A percentile compares a stretch with the other conserved stretches of the same genome.
phyloP scores from a whole-genome alignment of 2,797 vertebrate species.

The Capromys pilorides region DNA sequence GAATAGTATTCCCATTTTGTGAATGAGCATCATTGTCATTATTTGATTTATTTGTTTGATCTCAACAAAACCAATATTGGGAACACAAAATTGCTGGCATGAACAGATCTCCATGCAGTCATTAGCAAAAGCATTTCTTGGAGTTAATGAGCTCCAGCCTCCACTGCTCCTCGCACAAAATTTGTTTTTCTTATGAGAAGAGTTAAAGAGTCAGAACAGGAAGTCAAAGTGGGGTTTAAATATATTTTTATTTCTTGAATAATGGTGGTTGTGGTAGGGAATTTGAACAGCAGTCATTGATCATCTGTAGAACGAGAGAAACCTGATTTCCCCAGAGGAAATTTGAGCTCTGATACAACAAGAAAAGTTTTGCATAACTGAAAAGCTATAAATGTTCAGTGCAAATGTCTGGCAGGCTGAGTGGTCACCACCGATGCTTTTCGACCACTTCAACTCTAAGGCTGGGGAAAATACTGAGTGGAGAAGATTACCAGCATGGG shows the following conservation, averaged over 20 bases:
- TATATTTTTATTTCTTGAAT: slow-evolving; percentile 4
- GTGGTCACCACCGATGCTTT: not conserved
- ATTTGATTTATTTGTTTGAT: not conserved
- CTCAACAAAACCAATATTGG: not conserved
- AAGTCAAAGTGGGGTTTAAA: not conserved
- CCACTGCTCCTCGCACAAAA: not conserved
- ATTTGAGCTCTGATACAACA: not conserved
- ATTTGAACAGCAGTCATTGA: not conserved
- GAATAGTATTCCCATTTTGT: slow-evolving; percentile 7
- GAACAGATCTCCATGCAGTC: not conserved
- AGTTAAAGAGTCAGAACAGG: not conserved
- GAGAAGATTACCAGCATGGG: not conserved
- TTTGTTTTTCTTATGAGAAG: not conserved
- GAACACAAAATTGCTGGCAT: not conserved
- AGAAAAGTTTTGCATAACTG: not conserved
- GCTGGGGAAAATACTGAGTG: not conserved
- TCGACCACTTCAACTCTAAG: rapidly evolving
- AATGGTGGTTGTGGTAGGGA: not conserved
- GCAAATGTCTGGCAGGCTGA: not conserved
- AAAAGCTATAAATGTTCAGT: not conserved
- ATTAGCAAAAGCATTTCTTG: not conserved
- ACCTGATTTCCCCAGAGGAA: not conserved
- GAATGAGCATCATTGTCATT: not conserved
- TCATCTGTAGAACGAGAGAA: not conserved
- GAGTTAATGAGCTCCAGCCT: not conserved